Conservation (phyloP, 2,888 invertebrate genomes). For the Suillia variegata region DNA sequence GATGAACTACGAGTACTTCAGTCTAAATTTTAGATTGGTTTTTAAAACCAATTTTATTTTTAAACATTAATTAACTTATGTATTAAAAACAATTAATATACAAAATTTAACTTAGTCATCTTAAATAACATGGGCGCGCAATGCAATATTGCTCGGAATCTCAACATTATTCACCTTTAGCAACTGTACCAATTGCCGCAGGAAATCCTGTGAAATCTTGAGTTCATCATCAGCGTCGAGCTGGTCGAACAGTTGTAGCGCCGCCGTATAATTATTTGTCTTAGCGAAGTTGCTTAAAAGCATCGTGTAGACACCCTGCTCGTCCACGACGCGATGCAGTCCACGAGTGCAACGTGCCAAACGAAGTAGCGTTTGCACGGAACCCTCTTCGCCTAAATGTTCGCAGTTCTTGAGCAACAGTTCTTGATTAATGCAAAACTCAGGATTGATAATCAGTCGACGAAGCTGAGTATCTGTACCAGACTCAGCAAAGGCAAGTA, state of each 20-base stretch:
- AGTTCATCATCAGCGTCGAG: constrained; percentile 54
- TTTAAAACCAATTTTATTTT: constrained; percentile 10
- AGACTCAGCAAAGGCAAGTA: constrained; percentile 62
- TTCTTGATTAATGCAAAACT: constrained; percentile 64
- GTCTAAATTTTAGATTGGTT: constrained; percentile 13
- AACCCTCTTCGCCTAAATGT: constrained; percentile 52
- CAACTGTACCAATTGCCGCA: constrained; percentile 49
- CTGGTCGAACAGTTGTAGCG: constrained; percentile 52
- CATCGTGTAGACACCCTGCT: constrained; percentile 56
- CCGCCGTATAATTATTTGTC: constrained; percentile 48
- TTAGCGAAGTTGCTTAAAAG: constrained; percentile 50
- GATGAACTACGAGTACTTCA: too few relatives aligned
- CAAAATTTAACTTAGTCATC: constrained; percentile 7
- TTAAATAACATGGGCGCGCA: constrained; percentile 52
- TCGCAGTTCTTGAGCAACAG: constrained; percentile 65
- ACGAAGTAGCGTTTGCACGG: constrained; percentile 48
- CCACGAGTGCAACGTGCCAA: constrained; percentile 54
- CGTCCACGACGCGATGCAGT: constrained; percentile 49
- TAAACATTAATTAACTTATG: too few relatives aligned
- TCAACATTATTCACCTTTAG: constrained; percentile 55
- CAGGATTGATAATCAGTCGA: constrained; percentile 64
- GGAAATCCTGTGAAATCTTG: constrained; percentile 51
- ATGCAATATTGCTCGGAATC: constrained; percentile 55
- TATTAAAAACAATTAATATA: constrained; percentile 22
- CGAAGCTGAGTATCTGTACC: constrained; percentile 61